phyloP scores from a whole-genome alignment of 2,797 vertebrate genomes.

The Vireo griseus region DNA sequence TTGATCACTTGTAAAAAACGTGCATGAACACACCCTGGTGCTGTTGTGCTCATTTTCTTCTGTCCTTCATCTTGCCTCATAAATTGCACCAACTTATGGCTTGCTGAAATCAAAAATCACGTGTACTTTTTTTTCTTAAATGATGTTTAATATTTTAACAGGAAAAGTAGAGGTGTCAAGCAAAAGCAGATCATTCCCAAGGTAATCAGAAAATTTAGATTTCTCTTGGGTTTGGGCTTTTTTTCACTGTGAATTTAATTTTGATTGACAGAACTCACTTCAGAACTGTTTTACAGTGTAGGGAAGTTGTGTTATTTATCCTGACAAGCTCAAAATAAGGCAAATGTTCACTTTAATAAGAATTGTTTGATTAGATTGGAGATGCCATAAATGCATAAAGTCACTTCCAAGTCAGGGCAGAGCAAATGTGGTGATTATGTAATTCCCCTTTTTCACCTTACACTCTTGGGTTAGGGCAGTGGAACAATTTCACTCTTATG shows the following conservation, averaged over 20 bases:
- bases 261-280: background rate
- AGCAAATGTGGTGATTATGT: background rate
- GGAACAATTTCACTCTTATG: background rate
- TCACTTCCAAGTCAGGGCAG: background rate
- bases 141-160: slow-evolving; percentile 74
- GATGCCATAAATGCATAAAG: background rate
- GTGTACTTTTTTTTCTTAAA: background rate
- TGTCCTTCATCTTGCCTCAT: slow-evolving; percentile 18
- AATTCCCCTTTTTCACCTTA: background rate
- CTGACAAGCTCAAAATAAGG: background rate
- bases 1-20: background rate
- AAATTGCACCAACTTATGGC: slow-evolving; percentile 48
- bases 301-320: background rate
- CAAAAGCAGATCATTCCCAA: slow-evolving; percentile 95
- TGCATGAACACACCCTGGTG: slow-evolving; percentile 10
- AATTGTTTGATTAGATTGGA: background rate
- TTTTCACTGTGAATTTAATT: background rate
- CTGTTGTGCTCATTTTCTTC: slow-evolving; percentile 33
- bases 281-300: background rate
- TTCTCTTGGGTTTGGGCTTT: background rate
- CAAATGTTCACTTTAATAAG: background rate
- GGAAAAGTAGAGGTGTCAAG: slow-evolving; percentile 88
- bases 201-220: slow-evolving; percentile 73
- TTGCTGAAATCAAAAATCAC: slow-evolving; percentile 58
- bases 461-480: background rate